Percentiles rank a stretch among this genome's conserved stretches.
Evolutionary conservation across 2,113 vertebrate genomes (phyloP).

Genomic region (Aplodontia rufa): DNA sequence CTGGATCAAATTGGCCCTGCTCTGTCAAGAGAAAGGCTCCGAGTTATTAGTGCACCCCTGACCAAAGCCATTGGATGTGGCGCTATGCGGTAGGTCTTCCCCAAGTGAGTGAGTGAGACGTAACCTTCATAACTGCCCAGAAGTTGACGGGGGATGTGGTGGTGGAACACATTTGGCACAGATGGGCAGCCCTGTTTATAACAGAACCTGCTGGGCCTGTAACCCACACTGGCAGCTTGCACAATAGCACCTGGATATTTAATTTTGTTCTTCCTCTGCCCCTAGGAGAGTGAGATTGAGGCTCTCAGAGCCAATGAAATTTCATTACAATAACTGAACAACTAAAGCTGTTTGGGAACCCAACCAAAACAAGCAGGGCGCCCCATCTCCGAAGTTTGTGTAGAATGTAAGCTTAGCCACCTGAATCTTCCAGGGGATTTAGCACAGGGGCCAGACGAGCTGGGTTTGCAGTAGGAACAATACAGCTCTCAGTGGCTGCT

Average conservation of each 20-base stretch:
- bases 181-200: not conserved
- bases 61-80: constrained; percentile 32
- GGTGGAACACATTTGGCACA: not conserved
- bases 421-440: not conserved
- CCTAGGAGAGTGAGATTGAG: not conserved
- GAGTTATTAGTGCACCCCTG: not conserved
- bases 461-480: rapidly evolving
- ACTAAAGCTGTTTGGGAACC: not conserved
- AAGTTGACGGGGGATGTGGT: not conserved
- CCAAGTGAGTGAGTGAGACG: rapidly evolving
- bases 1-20: constrained; percentile 59
- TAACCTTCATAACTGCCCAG: not conserved
- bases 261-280: not conserved
- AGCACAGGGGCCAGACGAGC: not conserved
- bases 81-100: not conserved
- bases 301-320: not conserved
- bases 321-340: not conserved
- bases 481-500: rapidly evolving
- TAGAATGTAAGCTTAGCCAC: not conserved
- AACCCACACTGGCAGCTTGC: not conserved
- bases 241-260: not conserved
- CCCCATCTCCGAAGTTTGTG: not conserved
- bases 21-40: constrained; percentile 53
- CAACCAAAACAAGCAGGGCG: not conserved
- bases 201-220: not conserved